Evolutionary conservation across 2,113 vertebrate genomes (phyloP).

Genomic region (Triplophysa siluroides): DNA sequence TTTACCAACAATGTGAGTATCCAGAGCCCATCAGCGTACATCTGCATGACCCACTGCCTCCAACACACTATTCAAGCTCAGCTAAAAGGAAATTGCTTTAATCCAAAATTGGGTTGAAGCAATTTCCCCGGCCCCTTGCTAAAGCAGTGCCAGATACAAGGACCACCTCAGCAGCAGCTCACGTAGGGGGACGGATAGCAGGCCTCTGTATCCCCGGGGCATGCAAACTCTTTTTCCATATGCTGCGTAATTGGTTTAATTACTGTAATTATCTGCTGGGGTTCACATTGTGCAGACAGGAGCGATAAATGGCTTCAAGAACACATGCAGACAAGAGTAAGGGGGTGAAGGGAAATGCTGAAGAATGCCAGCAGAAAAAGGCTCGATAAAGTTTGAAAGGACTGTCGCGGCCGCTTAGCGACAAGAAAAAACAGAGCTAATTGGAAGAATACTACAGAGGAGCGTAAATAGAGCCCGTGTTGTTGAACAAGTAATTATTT

Average conservation of each 20-base stretch:
- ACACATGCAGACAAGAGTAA: constrained; percentile 74
- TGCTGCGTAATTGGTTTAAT: constrained; percentile 79
- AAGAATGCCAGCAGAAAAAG: constrained; percentile 57
- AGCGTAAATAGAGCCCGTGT: constrained; percentile 32
- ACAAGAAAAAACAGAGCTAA: constrained; percentile 45
- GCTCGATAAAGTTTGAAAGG: constrained; percentile 60
- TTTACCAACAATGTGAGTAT: not conserved
- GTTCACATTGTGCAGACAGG: constrained; percentile 69
- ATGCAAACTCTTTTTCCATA: constrained; percentile 70
- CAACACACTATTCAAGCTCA: constrained; percentile 64
- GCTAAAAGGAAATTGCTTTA: constrained; percentile 76
- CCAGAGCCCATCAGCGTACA: constrained; percentile 16
- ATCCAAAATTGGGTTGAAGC: constrained; percentile 67
- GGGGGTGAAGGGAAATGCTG: constrained; percentile 47
- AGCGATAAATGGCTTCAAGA: constrained; percentile 76
- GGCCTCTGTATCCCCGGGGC: constrained; percentile 65
- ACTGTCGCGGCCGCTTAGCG: constrained; percentile 57
- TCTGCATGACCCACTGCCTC: constrained; percentile 54
- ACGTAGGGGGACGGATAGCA: constrained; percentile 60
- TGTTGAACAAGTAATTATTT: constrained; percentile 36
- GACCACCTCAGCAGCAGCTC: constrained; percentile 69
- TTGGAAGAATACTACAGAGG: constrained; percentile 54
- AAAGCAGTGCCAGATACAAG: constrained; percentile 61
- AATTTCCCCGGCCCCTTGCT: constrained; percentile 65
- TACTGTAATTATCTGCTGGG: constrained; percentile 79